phyloP scores from a whole-genome alignment of 2,113 vertebrate species.

The Clarias magur region DNA sequence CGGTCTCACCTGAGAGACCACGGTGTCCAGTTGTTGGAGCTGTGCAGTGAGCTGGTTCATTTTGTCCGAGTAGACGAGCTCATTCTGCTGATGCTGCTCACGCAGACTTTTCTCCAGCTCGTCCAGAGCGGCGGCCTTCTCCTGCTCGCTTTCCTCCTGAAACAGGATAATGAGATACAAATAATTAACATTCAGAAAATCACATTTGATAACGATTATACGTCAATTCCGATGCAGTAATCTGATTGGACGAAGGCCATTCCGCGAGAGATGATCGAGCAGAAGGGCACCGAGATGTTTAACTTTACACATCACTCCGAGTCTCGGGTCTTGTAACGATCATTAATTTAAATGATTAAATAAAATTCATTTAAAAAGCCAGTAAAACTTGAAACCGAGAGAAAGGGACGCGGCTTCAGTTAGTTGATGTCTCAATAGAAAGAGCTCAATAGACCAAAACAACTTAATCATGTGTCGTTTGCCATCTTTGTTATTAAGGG shows the following conservation, averaged over 20 bases:
- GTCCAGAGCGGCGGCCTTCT: conserved; percentile 66
- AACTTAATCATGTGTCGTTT: neutral
- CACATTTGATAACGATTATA: neutral
- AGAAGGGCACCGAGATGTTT: no score
- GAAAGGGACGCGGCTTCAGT: neutral
- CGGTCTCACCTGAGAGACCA: conserved; percentile 70
- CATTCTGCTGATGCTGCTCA: conserved; percentile 67
- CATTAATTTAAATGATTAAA: no score
- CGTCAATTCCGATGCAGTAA: no score
- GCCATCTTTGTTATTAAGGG: no score
- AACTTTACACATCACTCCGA: no score
- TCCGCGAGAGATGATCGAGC: no score
- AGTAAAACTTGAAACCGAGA: no score
- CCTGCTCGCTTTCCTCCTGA: conserved; percentile 67
- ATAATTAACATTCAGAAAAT: neutral
- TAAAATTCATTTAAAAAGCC: no score
- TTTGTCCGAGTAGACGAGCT: conserved; percentile 66
- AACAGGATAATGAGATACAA: neutral
- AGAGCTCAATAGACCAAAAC: neutral
- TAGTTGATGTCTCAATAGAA: neutral
- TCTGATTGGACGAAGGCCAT: no score
- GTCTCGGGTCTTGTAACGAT: no score
- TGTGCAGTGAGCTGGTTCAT: conserved; percentile 73
- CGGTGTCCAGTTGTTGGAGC: conserved; percentile 70
- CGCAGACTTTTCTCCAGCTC: conserved; percentile 60